Evolutionary conservation across 1,140 invertebrate species (phyloP), one percentile per base, ranked within the genome.

Genomic region (Nixonia krombeini): DNA sequence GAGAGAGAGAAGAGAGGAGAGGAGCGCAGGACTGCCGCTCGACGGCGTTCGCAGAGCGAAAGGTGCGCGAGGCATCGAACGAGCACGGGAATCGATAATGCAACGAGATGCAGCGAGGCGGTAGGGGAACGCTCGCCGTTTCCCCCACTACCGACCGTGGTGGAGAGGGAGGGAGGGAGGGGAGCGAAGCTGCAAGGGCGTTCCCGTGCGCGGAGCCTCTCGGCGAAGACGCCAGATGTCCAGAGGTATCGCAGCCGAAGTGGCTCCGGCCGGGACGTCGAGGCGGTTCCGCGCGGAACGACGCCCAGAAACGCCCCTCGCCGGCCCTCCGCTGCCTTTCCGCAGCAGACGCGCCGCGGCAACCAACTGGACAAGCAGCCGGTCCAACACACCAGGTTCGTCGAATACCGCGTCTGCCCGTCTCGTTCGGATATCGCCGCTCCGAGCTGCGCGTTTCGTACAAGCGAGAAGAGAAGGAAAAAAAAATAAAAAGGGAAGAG

Each of bases 321-420:
- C 75, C 75, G 33, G 74, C 82, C 80, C 80, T 79, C 78, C 56
- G 69, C 56, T 40, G 69, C 72, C 68, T 70, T 59, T 69, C 55
- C 64, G 72, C 57, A 75, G 77, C 83, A 85, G 82, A 85, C 77
- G 83, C 58, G 72, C 72, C 79, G 78, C 75, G 79, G 77, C 83
- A 80, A 84, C 75, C 81, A 83, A 81, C 81, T 81, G 79, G 80
- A 83, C 75, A 82, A 76, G 77, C 80, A 70, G 57, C 70, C 67
- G 72, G 67, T 68, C 65, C 52, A 72, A 78, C 72, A 74, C 76
- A 70, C 72, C 77, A 66, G 64, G 70, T 79, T 70, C 72, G 75
- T 76, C 70, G 59, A 79, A 76, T 71, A n/a, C n/a, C 74, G 71
- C 71, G 61, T 64, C 66, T 58, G 33, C 51, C 59, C 55, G 67